Evolutionary conservation across 2,113 vertebrate genomes (phyloP).

Genomic region (Syngnathus floridae): DNA sequence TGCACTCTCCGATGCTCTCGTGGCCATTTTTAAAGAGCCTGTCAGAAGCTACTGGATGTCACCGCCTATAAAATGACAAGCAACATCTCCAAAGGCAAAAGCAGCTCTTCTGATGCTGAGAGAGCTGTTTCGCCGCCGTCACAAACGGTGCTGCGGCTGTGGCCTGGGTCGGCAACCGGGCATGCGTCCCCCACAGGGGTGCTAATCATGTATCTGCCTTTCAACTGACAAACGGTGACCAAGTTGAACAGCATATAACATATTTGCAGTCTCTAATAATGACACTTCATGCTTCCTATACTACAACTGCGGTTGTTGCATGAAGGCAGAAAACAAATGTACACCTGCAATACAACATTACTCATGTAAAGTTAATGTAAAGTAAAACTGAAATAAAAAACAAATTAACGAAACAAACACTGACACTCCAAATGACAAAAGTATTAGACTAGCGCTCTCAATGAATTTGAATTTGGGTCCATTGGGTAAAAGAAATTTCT

Average conservation of each 20-base stretch:
- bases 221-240: neutral
- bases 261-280: neutral
- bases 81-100: conserved; percentile 51
- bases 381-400: too few species aligned
- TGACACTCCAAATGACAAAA: neutral
- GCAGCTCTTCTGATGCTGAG: conserved; percentile 39
- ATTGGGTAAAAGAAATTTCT: neutral
- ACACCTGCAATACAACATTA: neutral
- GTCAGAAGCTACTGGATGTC: conserved; percentile 41
- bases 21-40: conserved; percentile 47
- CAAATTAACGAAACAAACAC: neutral
- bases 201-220: conserved; percentile 6
- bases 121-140: conserved; percentile 38
- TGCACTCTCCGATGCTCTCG: conserved; percentile 32
- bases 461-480: neutral
- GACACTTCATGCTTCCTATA: neutral
- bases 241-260: neutral
- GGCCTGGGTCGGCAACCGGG: conserved; percentile 18
- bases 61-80: conserved; percentile 53
- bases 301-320: neutral
- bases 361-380: neutral
- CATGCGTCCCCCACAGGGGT: conserved; percentile 19
- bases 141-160: neutral
- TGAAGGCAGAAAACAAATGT: neutral
- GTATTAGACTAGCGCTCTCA: neutral